These are phyloP conservation scores for Polypterus bichir DNA, from an alignment of 2,113 vertebrate species.

Conservation along the genomic window DNA sequence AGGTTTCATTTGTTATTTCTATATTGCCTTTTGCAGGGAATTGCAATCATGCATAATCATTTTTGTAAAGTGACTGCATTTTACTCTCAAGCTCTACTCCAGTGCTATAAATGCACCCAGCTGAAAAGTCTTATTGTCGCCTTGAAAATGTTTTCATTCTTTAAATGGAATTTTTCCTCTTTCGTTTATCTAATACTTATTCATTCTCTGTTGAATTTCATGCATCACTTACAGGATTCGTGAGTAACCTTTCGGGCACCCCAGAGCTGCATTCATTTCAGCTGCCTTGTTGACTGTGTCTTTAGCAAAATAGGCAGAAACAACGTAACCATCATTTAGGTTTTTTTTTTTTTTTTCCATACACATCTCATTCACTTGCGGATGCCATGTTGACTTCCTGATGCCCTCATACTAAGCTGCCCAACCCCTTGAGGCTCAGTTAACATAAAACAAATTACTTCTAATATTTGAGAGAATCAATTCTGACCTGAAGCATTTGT, in stretches of 20 bases:
- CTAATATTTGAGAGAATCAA: slow-evolving; percentile 47
- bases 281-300: no score
- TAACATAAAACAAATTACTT: slow-evolving; percentile 52
- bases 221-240: background rate
- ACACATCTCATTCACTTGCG: no score
- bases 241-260: no score
- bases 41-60: no score
- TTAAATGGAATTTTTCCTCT: background rate
- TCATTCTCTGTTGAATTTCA: background rate
- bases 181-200: background rate
- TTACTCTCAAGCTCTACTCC: background rate
- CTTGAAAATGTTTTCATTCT: background rate
- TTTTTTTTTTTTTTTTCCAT: no score
- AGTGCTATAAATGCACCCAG: background rate
- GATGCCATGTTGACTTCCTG: slow-evolving; percentile 6
- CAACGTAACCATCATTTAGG: no score
- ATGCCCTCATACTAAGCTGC: slow-evolving; percentile 31
- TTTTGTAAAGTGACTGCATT: no score
- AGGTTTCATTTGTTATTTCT: no score
- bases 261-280: no score
- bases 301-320: no score
- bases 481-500: slow-evolving; percentile 46
- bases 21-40: no score
- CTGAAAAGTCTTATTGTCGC: background rate
- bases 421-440: slow-evolving; percentile 44